Conservation (phyloP, 1,140 invertebrate genomes). For the Brevipalpus yothersi region DNA sequence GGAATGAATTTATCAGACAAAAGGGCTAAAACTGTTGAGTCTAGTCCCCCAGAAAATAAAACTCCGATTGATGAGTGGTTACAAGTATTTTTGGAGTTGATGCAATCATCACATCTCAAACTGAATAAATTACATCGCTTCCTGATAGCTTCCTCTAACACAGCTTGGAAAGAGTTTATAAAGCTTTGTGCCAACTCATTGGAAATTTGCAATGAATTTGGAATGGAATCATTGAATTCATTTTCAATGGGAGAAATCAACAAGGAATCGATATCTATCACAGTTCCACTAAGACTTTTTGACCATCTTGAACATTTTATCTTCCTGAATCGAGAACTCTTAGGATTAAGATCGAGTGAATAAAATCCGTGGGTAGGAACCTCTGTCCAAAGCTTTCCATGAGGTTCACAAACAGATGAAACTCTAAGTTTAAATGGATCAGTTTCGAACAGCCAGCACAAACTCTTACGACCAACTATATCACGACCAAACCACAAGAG, state of each 20-base stretch:
- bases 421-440: constrained; percentile 17
- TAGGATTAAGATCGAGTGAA: constrained; percentile 25
- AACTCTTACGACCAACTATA: constrained; percentile 51
- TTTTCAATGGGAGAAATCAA: not conserved
- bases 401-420: constrained; percentile 9
- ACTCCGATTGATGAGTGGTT: constrained; percentile 51
- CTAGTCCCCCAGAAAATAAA: constrained; percentile 83
- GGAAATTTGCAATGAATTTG: not conserved
- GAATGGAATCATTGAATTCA: not conserved
- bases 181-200: not conserved
- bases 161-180: constrained; percentile 1
- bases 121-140: not conserved
- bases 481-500: constrained; percentile 61
- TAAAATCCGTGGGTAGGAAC: constrained; percentile 45
- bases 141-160: not conserved
- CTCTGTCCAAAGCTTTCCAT: constrained; percentile 26
- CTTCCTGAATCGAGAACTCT: not conserved
- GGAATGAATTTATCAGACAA: constrained; percentile 45
- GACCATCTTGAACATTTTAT: constrained; percentile 3
- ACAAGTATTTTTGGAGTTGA: not conserved
- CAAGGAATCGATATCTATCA: not conserved
- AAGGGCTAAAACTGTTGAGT: constrained; percentile 64
- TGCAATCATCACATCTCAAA: not conserved
- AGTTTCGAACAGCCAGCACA: constrained; percentile 30
- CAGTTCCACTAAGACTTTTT: not conserved